phyloP scores from a whole-genome alignment of 1,140 invertebrate species.

The Papilio polytes region DNA sequence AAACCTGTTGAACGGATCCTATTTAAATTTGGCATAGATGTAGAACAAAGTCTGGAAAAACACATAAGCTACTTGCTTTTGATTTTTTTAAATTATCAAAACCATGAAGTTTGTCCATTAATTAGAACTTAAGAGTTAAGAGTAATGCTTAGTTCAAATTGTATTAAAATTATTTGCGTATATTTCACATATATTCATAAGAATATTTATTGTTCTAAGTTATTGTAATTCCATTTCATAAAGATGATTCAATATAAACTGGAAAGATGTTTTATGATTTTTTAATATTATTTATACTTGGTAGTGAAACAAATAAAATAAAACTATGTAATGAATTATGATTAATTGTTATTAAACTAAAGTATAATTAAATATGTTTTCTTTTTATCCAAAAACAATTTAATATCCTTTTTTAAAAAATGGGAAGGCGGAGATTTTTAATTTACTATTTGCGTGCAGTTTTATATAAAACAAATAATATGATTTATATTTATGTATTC shows the following conservation, averaged over 20 bases:
- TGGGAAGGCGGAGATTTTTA: too few relatives aligned
- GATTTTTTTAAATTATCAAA: too few relatives aligned
- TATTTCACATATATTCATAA: background rate
- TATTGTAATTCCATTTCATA: background rate
- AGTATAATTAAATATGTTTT: background rate
- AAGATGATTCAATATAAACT: background rate
- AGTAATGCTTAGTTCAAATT: background rate
- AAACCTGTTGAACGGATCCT: too few relatives aligned
- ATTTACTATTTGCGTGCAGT: background rate
- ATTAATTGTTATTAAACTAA: background rate
- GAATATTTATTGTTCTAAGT: background rate
- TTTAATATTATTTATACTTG: background rate
- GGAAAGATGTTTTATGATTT: background rate
- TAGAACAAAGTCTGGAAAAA: too few relatives aligned
- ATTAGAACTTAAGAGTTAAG: too few relatives aligned
- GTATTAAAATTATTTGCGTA: background rate
- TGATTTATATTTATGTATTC: slow-evolving; percentile 9
- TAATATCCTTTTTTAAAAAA: too few relatives aligned
- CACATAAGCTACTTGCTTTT: too few relatives aligned
- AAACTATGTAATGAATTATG: background rate
- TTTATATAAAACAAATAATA: slow-evolving; percentile 11
- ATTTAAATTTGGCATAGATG: too few relatives aligned
- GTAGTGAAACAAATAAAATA: background rate
- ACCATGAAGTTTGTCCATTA: too few relatives aligned
- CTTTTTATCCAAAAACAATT: too few relatives aligned